Conservation (phyloP, 2,113 vertebrate genomes). For the Anolis sagrei region DNA sequence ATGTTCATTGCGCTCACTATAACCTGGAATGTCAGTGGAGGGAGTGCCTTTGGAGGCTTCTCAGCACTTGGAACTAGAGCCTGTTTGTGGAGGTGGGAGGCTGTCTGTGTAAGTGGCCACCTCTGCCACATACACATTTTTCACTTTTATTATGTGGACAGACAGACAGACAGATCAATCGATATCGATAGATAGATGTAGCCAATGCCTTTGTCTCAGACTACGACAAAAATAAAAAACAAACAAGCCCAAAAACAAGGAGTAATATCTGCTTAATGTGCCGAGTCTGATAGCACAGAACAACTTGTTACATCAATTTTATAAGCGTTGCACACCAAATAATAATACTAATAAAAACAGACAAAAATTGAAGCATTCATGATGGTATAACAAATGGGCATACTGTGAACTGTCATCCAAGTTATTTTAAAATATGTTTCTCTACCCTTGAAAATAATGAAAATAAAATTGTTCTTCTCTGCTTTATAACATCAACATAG, state of each 20-base stretch:
- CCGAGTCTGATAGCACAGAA: neutral
- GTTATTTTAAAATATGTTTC: constrained; percentile 10
- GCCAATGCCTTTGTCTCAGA: neutral
- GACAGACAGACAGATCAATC: too few species aligned
- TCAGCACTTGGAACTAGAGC: too few species aligned
- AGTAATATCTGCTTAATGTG: constrained; percentile 52
- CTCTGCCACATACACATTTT: too few species aligned
- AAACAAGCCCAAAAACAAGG: neutral
- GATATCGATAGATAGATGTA: too few species aligned
- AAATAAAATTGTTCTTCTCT: neutral
- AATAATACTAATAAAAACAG: constrained; percentile 11
- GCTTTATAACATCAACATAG: neutral
- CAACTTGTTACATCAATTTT: constrained; percentile 53
- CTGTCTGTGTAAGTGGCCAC: too few species aligned
- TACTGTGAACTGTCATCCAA: neutral
- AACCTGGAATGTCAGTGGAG: too few species aligned
- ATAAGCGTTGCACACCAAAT: constrained; percentile 36
- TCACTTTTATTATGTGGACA: too few species aligned
- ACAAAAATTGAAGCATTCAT: constrained; percentile 3
- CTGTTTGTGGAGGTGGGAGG: too few species aligned
- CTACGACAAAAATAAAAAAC: constrained; percentile 2
- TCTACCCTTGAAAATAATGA: neutral
- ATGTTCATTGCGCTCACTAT: too few species aligned
- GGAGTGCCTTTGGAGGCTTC: too few species aligned
- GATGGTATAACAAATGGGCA: neutral